Evolutionary conservation across 2,888 invertebrate species (phyloP).

Genomic region (Oxystoma pomonae): DNA sequence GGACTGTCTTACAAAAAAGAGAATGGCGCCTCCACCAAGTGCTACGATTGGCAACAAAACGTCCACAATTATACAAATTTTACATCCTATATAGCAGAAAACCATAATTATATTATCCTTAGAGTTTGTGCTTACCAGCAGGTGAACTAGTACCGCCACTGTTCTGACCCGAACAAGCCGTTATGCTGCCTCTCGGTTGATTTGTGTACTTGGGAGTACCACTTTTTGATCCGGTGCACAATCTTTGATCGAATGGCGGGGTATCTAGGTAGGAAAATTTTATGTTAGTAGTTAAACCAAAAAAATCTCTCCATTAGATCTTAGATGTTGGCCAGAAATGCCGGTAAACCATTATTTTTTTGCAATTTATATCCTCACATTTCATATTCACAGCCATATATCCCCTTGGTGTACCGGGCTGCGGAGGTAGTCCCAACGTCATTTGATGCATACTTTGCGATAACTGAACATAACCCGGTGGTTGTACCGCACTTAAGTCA

Average conservation of each 20-base stretch:
- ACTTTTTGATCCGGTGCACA: constrained; percentile 6
- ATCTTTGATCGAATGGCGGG: constrained; percentile 16
- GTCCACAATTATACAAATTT: too few species aligned
- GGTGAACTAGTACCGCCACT: constrained; percentile 46
- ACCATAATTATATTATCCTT: too few species aligned
- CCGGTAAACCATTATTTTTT: too few species aligned
- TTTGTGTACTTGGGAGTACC: constrained; percentile 1
- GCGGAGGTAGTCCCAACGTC: constrained; percentile 23
- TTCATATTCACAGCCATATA: constrained; percentile 14
- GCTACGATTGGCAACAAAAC: too few species aligned
- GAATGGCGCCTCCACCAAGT: too few species aligned
- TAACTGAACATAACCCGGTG: constrained; percentile 28
- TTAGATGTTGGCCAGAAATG: too few species aligned
- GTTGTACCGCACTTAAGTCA: neutral
- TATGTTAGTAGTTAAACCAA: too few species aligned
- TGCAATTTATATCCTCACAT: constrained; percentile 3
- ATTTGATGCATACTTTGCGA: constrained; percentile 36
- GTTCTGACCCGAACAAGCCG: constrained; percentile 42
- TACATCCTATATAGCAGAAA: too few species aligned
- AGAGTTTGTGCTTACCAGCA: too few species aligned
- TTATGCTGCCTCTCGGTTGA: constrained; percentile 10
- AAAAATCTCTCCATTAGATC: too few species aligned
- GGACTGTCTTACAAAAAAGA: too few species aligned
- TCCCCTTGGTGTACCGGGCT: constrained; percentile 6
- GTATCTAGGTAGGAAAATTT: constrained; percentile 11